phyloP scores from a whole-genome alignment of 2,797 vertebrate species.

The Bradypus variegatus region DNA sequence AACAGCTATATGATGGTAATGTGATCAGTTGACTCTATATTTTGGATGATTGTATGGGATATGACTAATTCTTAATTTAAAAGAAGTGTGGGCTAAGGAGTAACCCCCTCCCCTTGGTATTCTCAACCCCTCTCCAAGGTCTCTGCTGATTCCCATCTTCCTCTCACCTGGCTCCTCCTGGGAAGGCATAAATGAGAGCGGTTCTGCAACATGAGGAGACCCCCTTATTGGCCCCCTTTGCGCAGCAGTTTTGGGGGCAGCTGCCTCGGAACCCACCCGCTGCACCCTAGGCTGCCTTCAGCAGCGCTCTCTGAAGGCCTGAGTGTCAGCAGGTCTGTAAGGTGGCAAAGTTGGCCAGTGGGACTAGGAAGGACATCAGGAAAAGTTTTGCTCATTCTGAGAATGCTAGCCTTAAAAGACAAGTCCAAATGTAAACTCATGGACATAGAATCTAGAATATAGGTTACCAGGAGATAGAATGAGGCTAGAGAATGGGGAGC shows the following conservation, averaged over 20 bases:
- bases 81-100: neutral
- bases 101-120: accelerated
- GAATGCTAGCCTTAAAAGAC: neutral
- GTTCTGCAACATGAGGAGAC: neutral
- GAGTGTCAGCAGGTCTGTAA: neutral
- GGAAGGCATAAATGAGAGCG: neutral
- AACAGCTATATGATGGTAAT: too few relatives aligned
- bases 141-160: neutral
- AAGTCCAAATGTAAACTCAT: neutral
- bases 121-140: neutral
- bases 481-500: too few relatives aligned
- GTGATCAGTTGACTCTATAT: too few relatives aligned
- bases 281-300: neutral
- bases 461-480: too few relatives aligned
- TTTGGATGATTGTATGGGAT: too few relatives aligned
- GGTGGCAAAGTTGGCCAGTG: neutral
- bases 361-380: too few relatives aligned
- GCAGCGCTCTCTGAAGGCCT: neutral
- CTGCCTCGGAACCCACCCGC: neutral
- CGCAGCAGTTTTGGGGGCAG: neutral
- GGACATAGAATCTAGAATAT: too few relatives aligned
- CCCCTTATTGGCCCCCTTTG: neutral
- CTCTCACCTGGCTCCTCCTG: neutral
- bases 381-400: neutral
- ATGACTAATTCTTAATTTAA: too few relatives aligned